These are phyloP conservation scores for Discoglossus pictus DNA, from an alignment of 2,797 vertebrate genomes.

Conservation along the genomic window DNA sequence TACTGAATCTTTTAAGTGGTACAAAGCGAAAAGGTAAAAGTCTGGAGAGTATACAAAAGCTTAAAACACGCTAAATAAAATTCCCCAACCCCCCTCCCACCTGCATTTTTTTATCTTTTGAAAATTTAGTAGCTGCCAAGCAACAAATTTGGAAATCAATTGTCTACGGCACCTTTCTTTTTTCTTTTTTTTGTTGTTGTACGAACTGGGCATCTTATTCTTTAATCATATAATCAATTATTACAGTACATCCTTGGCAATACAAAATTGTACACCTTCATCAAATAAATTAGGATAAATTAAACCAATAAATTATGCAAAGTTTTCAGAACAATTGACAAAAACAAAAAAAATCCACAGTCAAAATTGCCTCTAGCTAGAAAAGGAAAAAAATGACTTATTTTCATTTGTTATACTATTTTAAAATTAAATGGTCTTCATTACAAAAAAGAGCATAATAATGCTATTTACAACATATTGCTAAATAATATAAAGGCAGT, in stretches of 20 bases:
- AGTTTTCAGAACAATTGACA: slow-evolving; percentile 92
- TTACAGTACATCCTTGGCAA: slow-evolving; percentile 93
- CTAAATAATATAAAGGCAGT: slow-evolving; percentile 99
- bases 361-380: slow-evolving; percentile 83
- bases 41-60: slow-evolving; percentile 90
- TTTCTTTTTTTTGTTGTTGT: slow-evolving; percentile 62
- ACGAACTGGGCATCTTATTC: slow-evolving; percentile 77
- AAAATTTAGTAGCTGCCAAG: slow-evolving; percentile 91
- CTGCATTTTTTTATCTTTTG: slow-evolving; percentile 64
- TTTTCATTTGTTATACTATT: slow-evolving; percentile 89
- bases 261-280: slow-evolving; percentile 92
- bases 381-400: slow-evolving; percentile 79
- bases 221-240: slow-evolving; percentile 84
- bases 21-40: slow-evolving; percentile 92
- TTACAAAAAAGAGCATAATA: slow-evolving; percentile 94
- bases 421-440: slow-evolving; percentile 88
- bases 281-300: slow-evolving; percentile 99
- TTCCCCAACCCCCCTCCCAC: slow-evolving; percentile 62
- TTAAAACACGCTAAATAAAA: slow-evolving; percentile 87
- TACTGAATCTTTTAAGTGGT: slow-evolving; percentile 94
- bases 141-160: slow-evolving; percentile 79
- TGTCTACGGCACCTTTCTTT: slow-evolving; percentile 81
- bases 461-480: slow-evolving; percentile 98
- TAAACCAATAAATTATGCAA: slow-evolving; percentile 99
- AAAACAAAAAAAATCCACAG: slow-evolving; percentile 85